Percentiles rank a stretch among this genome's conserved stretches.
Conservation (phyloP, 2,888 invertebrate species). For the Stictocephala bisonia region DNA sequence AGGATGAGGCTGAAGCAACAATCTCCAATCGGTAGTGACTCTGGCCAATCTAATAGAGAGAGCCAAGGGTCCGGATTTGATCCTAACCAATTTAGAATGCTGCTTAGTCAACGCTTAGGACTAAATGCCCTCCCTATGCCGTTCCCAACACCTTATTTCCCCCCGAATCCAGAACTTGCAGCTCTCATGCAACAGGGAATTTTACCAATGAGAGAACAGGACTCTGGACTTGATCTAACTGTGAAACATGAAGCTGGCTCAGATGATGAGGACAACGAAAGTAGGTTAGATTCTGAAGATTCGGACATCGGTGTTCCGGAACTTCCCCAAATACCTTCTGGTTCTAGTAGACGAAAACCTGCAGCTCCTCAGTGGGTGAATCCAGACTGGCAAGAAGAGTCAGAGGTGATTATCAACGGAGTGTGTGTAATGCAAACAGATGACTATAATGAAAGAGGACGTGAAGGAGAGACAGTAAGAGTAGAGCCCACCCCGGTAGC, state of each 20-base stretch:
- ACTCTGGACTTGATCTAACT: slow-evolving; percentile 85
- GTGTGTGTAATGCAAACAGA: slow-evolving; percentile 92
- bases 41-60: slow-evolving; percentile 68
- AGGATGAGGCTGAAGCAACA: slow-evolving; percentile 97
- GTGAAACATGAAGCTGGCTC: slow-evolving; percentile 82
- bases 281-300: slow-evolving; percentile 58
- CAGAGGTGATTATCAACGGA: slow-evolving; percentile 91
- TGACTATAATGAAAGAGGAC: slow-evolving; percentile 63
- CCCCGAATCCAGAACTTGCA: slow-evolving; percentile 79
- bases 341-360: slow-evolving; percentile 85
- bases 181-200: slow-evolving; percentile 79
- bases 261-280: slow-evolving; percentile 84
- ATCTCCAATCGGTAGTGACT: slow-evolving; percentile 79
- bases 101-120: slow-evolving; percentile 90
- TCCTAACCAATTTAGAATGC: slow-evolving; percentile 89
- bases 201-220: slow-evolving; percentile 75
- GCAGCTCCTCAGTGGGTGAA: slow-evolving; percentile 98
- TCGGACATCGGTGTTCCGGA: slow-evolving; percentile 58
- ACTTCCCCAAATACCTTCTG: slow-evolving; percentile 53
- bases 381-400: slow-evolving; percentile 87
- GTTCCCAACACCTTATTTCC: slow-evolving; percentile 79
- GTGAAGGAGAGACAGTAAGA: slow-evolving; percentile 76
- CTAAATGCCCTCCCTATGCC: slow-evolving; percentile 72
- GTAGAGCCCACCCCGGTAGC: slow-evolving; percentile 82
- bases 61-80: slow-evolving; percentile 78